These are phyloP conservation scores for Micromussa lordhowensis DNA, from an alignment of 92 coral and sea anemone species.

Conservation along the genomic window DNA sequence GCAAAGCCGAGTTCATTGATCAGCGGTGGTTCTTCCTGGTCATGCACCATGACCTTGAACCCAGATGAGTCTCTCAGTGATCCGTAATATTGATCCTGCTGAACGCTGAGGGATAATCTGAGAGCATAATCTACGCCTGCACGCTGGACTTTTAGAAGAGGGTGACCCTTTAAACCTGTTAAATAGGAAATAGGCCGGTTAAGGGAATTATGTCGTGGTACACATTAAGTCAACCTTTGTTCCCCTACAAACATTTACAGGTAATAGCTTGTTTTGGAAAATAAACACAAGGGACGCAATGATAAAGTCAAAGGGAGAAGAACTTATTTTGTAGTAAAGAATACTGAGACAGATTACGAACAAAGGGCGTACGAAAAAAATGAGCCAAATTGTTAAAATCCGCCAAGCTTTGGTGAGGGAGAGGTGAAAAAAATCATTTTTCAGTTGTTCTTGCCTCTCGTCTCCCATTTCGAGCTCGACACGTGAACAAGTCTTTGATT, in stretches of 20 bases:
- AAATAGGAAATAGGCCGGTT: neutral
- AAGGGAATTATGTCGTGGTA: neutral
- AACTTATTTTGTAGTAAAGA: no score
- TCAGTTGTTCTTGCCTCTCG: neutral
- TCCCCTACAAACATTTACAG: no score
- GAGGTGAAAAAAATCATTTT: neutral
- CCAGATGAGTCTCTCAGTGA: constrained; percentile 97
- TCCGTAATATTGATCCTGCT: constrained; percentile 98
- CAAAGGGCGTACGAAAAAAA: no score
- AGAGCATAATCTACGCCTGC: constrained; percentile 98
- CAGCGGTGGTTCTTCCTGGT: constrained; percentile 98
- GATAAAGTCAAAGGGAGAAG: neutral
- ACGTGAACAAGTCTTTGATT: neutral
- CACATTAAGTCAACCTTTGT: no score
- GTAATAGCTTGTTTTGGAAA: neutral
- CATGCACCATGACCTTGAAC: constrained; percentile 99
- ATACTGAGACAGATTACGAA: no score
- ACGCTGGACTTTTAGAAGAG: constrained; percentile 87
- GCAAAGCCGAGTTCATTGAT: constrained; percentile 99
- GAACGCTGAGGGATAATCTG: constrained; percentile 91
- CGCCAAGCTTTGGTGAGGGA: neutral
- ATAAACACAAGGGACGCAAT: neutral
- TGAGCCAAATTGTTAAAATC: neutral
- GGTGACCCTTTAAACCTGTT: constrained; percentile 81
- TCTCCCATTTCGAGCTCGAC: neutral